Conservation (phyloP, 2,797 vertebrate species). For the Hybognathus amarus region DNA sequence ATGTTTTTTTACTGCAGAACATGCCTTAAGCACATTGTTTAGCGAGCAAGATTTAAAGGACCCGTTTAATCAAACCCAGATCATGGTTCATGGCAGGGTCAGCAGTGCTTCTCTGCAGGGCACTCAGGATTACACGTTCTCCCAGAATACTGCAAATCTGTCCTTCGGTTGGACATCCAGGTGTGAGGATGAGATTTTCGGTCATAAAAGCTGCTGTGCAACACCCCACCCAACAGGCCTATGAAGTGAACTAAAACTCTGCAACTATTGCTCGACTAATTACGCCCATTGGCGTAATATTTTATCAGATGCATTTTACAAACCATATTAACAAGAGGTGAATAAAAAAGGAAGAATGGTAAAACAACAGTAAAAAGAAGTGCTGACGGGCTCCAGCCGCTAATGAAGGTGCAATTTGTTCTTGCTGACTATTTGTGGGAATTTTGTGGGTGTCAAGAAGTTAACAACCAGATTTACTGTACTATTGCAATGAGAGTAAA, state of each 20-base stretch:
- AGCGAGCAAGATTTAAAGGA: slow-evolving; percentile 69
- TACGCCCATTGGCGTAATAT: slow-evolving; percentile 43
- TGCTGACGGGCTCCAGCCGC: slow-evolving; percentile 46
- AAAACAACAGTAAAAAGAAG: slow-evolving; percentile 46
- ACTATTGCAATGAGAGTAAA: slow-evolving; percentile 41
- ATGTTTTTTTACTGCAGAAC: slow-evolving; percentile 63
- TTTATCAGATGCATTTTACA: slow-evolving; percentile 56
- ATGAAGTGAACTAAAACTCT: slow-evolving; percentile 27
- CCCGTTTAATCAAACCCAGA: slow-evolving; percentile 69
- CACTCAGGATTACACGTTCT: slow-evolving; percentile 38
- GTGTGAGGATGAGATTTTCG: slow-evolving; percentile 52
- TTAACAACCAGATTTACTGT: slow-evolving; percentile 55
- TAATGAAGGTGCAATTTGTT: slow-evolving; percentile 62
- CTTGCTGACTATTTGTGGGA: slow-evolving; percentile 52
- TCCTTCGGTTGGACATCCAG: slow-evolving; percentile 49
- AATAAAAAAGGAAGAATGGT: slow-evolving; percentile 55
- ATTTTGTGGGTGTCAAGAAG: slow-evolving; percentile 49
- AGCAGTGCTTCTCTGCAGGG: slow-evolving; percentile 59
- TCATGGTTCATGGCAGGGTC: slow-evolving; percentile 64
- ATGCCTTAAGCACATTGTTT: slow-evolving; percentile 70
- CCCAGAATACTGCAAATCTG: slow-evolving; percentile 43
- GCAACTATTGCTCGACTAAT: slow-evolving; percentile 47
- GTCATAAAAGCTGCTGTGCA: slow-evolving; percentile 18
- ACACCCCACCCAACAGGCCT: background rate
- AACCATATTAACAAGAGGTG: slow-evolving; percentile 54